Conservation (phyloP, 2,797 vertebrate species). For the Syndactyla subalaris region DNA sequence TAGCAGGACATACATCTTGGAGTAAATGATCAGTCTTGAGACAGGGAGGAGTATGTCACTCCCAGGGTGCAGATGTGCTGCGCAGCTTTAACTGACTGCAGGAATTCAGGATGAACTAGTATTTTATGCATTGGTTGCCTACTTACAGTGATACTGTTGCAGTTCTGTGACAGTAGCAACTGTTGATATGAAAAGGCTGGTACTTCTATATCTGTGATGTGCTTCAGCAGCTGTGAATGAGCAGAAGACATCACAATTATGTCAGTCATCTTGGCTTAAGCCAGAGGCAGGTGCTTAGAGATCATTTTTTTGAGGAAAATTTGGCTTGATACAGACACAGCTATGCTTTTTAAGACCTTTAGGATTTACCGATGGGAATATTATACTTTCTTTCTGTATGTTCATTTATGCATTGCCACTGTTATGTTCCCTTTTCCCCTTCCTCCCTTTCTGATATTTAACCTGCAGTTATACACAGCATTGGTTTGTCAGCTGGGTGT, state of each 20-base stretch:
- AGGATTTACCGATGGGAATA: neutral
- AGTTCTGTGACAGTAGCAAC: neutral
- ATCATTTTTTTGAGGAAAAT: neutral
- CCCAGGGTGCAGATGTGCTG: neutral
- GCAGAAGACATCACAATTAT: neutral
- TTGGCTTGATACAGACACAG: neutral
- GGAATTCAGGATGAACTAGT: neutral
- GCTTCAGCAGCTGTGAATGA: slow-evolving; percentile 44
- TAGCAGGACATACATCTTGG: rapidly evolving
- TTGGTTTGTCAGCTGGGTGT: neutral
- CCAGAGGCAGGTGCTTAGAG: slow-evolving; percentile 7
- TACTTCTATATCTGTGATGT: neutral
- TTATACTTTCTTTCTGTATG: neutral
- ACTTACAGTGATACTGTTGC: neutral
- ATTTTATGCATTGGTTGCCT: neutral
- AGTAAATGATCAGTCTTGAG: neutral
- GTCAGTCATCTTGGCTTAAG: slow-evolving; percentile 3
- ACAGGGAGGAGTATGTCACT: neutral
- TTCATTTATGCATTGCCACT: neutral
- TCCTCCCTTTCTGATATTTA: neutral
- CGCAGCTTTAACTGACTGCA: neutral
- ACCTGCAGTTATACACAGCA: neutral
- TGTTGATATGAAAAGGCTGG: neutral
- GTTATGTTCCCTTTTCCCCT: neutral
- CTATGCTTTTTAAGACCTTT: neutral